Evolutionary conservation across 2,113 vertebrate genomes (phyloP).

Genomic region (Pelecanus crispus): DNA sequence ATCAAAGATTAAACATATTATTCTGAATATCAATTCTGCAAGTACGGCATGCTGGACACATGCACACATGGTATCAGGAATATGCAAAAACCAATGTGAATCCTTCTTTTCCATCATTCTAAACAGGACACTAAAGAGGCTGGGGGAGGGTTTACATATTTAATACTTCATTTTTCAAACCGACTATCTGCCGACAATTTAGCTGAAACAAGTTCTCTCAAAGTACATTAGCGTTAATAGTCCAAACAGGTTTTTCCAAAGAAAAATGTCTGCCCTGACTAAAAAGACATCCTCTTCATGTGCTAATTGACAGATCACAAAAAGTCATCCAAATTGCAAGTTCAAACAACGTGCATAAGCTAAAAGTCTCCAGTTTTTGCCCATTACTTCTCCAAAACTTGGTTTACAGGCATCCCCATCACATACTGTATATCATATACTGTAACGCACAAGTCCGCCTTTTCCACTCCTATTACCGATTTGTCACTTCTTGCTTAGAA

Average conservation of each 20-base stretch:
- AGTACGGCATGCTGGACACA: neutral
- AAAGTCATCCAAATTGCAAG: neutral
- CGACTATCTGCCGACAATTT: neutral
- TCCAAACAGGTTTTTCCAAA: slow-evolving; percentile 1
- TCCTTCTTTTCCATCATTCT: neutral
- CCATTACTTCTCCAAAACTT: neutral
- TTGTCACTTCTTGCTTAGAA: neutral
- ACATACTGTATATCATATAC: rapidly evolving
- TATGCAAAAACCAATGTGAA: neutral
- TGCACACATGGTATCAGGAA: neutral
- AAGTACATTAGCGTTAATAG: neutral
- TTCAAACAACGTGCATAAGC: neutral
- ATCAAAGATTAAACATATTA: neutral
- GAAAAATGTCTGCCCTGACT: neutral
- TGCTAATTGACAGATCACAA: neutral
- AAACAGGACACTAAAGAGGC: neutral
- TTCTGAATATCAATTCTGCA: neutral
- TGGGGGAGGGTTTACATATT: neutral
- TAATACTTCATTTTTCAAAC: neutral
- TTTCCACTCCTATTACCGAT: neutral
- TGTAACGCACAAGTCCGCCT: neutral
- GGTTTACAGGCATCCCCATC: neutral
- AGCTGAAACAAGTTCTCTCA: neutral
- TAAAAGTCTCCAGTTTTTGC: neutral
- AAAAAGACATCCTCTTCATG: slow-evolving; percentile 10